A percentile compares a stretch with the other conserved stretches of the same genome.
Conservation (phyloP, 1,140 invertebrate species). For the Hylaeus anthracinus region DNA sequence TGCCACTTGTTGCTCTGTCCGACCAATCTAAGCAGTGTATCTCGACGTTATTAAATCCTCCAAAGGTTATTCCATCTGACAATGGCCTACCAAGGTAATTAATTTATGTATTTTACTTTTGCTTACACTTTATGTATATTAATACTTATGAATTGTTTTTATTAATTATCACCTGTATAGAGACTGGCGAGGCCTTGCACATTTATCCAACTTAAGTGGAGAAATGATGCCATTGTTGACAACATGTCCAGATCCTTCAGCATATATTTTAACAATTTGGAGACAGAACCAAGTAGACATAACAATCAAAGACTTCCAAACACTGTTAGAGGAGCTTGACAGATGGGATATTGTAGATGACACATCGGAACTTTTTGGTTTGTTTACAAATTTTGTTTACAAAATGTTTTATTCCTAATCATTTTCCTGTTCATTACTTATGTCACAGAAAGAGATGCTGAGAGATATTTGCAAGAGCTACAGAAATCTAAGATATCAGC, state of each 20-base stretch:
- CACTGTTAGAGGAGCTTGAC: constrained; percentile 83
- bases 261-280: constrained; percentile 81
- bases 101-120: not conserved
- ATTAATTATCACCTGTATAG: constrained; percentile 71
- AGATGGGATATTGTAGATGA: constrained; percentile 86
- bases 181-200: constrained; percentile 86
- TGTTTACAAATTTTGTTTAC: constrained; percentile 49
- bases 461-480: constrained; percentile 67
- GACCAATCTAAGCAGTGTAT: constrained; percentile 77
- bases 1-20: constrained; percentile 83
- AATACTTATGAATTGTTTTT: not conserved
- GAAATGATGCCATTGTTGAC: constrained; percentile 79
- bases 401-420: constrained; percentile 12
- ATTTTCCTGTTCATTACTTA: not conserved
- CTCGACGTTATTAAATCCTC: constrained; percentile 83
- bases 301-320: constrained; percentile 80
- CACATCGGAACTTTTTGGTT: constrained; percentile 82
- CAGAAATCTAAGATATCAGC: constrained; percentile 59
- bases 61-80: constrained; percentile 82
- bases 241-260: constrained; percentile 80
- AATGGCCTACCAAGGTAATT: constrained; percentile 82
- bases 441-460: constrained; percentile 74
- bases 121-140: constrained; percentile 14
- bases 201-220: constrained; percentile 79
- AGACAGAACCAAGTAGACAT: constrained; percentile 73